Evolutionary conservation across 1,140 invertebrate genomes (phyloP), one percentile per base, ranked within the genome.

Genomic region (Drosophila pandora): DNA sequence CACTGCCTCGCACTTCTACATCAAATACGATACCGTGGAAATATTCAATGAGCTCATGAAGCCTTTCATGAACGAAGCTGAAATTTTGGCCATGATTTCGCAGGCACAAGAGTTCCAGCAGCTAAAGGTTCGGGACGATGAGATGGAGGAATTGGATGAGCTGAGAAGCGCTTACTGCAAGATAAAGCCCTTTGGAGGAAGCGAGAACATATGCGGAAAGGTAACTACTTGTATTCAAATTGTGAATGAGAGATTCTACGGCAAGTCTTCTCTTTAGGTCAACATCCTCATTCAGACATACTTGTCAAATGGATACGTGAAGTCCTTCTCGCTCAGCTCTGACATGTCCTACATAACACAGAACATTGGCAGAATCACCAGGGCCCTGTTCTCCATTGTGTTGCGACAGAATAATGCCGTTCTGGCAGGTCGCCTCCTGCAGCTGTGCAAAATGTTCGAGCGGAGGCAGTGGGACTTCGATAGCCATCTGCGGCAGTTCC

Each of bases 1-100:
- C 61, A 99, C 97, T 50, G 98, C 99, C 1, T 99, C 98, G 91
- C 97, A 99, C 92, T 99, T 96, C 92, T 99, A 99, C 92, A 97
- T 99, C 43, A 99, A 98, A 82, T 97, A 97, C 92, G 97, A 98
- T 81, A 99, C 98, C 0, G 96, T 99, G 76, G 96, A 98, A 92
- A 95, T 96, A 39, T 96, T 99, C 87, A 97, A 98, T 92, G 95
- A 97, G 81, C 93, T 95, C 69, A 93, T 97, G 68, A 94, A 94
- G 49, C 93, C 95, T 10, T 92, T 96, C 8, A 98, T 99, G 97
- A 95, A 94, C 23, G 97, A 99, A 73, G 94, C 95, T 2, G 96
- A 97, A 74, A 95, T 99, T 39, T 92, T 99, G 7, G 94, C 94
- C 63, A 95, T 99, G 94, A 95, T 99, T 32, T 97, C 98, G 2